Conservation (phyloP, 2,888 invertebrate species). For the Petrolisthes cinctipes region DNA sequence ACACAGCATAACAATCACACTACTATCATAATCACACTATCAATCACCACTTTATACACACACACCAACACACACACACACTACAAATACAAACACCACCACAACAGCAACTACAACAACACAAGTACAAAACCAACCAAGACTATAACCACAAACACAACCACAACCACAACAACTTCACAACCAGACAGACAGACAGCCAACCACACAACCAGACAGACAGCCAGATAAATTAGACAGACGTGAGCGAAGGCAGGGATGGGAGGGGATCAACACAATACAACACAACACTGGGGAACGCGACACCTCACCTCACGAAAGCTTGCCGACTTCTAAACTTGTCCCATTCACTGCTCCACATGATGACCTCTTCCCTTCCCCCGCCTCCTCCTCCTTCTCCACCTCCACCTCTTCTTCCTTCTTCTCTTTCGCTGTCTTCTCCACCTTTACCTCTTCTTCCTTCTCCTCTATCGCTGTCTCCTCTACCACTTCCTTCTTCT, state of each 20-base stretch:
- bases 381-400: neutral
- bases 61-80: too few species aligned
- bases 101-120: neutral
- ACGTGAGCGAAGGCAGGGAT: neutral
- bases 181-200: neutral
- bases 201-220: neutral
- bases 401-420: neutral
- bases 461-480: neutral
- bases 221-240: neutral
- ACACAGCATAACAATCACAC: neutral
- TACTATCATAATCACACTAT: too few species aligned
- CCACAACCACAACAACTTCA: neutral
- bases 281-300: too few species aligned
- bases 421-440: neutral
- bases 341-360: neutral
- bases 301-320: slow-evolving; percentile 29
- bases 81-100: too few species aligned
- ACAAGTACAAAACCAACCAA: neutral
- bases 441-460: neutral
- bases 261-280: too few species aligned
- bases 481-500: neutral
- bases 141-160: neutral
- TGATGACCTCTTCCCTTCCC: neutral
- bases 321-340: slow-evolving; percentile 18
- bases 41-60: too few species aligned